Conservation (phyloP, 2,113 vertebrate species). For the Pycnonotus jocosus region DNA sequence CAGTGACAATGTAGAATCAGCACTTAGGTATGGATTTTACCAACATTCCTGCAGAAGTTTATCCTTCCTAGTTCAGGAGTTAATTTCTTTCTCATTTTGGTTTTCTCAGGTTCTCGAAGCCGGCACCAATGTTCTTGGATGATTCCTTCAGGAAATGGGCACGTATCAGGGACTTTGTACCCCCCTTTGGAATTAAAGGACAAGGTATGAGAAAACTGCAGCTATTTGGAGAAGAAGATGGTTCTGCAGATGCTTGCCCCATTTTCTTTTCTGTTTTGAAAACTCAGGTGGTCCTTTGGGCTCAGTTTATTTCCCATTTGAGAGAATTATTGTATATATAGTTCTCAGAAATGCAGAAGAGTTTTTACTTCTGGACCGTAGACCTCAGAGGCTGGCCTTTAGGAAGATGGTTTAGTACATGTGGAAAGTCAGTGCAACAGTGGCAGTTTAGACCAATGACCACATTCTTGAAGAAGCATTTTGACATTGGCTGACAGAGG, state of each 20-base stretch:
- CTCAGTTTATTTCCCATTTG: not conserved
- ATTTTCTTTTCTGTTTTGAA: not conserved
- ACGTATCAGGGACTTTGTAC: conserved; percentile 80
- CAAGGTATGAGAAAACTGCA: conserved; percentile 74
- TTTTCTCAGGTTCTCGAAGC: conserved; percentile 79
- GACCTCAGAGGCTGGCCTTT: not conserved
- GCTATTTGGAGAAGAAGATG: not conserved
- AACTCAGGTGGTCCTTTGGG: not conserved
- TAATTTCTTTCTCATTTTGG: conserved; percentile 37
- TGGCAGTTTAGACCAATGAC: not conserved
- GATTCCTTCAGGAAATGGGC: conserved; percentile 81
- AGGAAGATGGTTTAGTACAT: not conserved
- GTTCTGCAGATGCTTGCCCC: not conserved
- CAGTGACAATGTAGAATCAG: not conserved
- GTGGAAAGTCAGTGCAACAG: not conserved
- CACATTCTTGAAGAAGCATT: not conserved
- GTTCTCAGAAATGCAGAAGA: not conserved
- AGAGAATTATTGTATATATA: not conserved
- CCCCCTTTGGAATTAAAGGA: conserved; percentile 85
- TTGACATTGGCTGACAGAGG: not conserved
- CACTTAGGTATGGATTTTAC: not conserved
- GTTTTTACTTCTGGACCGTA: not conserved
- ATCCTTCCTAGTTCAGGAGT: not conserved
- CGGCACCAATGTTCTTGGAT: conserved; percentile 83
- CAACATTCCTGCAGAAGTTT: not conserved